A percentile compares a stretch with the other conserved stretches of the same genome.
Evolutionary conservation across 1,140 invertebrate species (phyloP).

Genomic region (Streblospio benedicti): DNA sequence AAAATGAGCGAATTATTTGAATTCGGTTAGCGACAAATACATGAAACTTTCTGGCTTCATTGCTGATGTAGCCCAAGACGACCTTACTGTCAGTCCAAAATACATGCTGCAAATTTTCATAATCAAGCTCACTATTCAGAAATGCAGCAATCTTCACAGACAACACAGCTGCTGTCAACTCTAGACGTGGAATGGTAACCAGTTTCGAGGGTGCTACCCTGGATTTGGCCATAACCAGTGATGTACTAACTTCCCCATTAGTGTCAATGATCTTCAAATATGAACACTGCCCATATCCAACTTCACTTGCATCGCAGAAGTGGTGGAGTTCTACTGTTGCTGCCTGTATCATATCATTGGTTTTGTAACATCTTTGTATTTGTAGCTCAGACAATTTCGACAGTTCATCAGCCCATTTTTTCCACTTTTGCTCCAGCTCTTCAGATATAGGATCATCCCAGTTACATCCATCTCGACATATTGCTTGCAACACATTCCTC

Average conservation of each 20-base stretch:
- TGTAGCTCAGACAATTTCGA: neutral
- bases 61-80: too few relatives aligned
- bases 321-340: neutral
- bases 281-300: neutral
- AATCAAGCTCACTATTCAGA: too few relatives aligned
- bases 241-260: conserved; percentile 1
- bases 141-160: too few relatives aligned
- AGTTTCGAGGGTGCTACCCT: neutral
- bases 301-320: neutral
- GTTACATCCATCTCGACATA: conserved; percentile 15
- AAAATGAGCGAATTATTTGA: too few relatives aligned
- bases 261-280: neutral
- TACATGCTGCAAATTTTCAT: too few relatives aligned
- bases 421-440: conserved; percentile 15
- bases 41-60: too few relatives aligned
- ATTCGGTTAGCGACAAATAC: too few relatives aligned
- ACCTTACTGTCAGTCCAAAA: too few relatives aligned
- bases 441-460: conserved; percentile 17
- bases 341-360: too few relatives aligned
- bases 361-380: too few relatives aligned
- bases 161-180: too few relatives aligned
- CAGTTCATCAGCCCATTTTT: conserved; percentile 7
- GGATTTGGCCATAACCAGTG: neutral
- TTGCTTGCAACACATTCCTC: conserved; percentile 12
- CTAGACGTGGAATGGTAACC: too few relatives aligned